Evolutionary conservation across 2,797 vertebrate species (phyloP), one percentile per base, ranked within the genome.

Genomic region (Mus spretus): DNA sequence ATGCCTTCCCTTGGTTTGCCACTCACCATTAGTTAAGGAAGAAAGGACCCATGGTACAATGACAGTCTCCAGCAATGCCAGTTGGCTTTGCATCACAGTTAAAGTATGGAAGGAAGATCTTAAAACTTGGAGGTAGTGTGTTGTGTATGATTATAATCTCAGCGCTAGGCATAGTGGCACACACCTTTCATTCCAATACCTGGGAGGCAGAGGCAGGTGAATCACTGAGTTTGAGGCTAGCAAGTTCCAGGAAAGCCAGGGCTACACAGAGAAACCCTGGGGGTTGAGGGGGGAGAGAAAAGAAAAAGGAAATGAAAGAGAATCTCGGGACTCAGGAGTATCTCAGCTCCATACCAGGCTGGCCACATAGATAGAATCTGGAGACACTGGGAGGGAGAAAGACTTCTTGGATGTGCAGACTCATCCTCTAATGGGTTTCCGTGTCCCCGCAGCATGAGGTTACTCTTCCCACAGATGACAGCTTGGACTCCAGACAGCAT

Each of bases 51-150:
- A 24, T n/a, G 57, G 50, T 1, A 2, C 80, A 90, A 14, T 61
- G 53, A 61, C 80, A 47, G 65, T 55, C 78, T 79, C 57, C 74
- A 72, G 80, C 4, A 22, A 24, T 65, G 44, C 53, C 65, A 74
- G 65, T 11, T 57, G 82, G 63, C 40, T 84, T 63, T 12, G 61
- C 65, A n/a, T 96, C 59, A 94, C 83, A 86, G 59, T 9, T 77
- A 28, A 74, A 57, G 15, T 83, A 78, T 20, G 72, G 59, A 72
- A 81, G 55, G 44, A 14, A 79, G 15, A 9, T 55, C 26, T 85
- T 75, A n/a, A 77, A 93, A 13, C 67, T 22, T 65, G 26, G n/a
- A 61, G 57, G 7, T 34, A 37, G 28, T 57, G 19, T 37, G 34
- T 31, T 40, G 57, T 61, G 24, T 28, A 26, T 44, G 81, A 83